A percentile compares a stretch with the other conserved stretches of the same genome.
These are phyloP conservation scores for Caenorhabditis sinica DNA, from an alignment of 2,888 invertebrate species.

Conservation along the genomic window DNA sequence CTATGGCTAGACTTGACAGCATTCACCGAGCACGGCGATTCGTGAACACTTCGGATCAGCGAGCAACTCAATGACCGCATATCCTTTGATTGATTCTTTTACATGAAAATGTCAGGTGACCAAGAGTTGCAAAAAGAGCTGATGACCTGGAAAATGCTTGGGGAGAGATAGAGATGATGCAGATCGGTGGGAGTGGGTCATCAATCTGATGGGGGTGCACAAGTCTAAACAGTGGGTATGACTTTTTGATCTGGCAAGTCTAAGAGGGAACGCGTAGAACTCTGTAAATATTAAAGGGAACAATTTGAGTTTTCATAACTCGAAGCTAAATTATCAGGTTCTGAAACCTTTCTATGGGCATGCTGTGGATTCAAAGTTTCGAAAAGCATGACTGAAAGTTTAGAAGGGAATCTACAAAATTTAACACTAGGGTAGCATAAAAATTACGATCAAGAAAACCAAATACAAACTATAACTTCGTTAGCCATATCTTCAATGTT, in stretches of 20 bases:
- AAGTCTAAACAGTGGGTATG: background rate
- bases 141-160: background rate
- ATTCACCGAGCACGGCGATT: slow-evolving; percentile 45
- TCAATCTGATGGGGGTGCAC: background rate
- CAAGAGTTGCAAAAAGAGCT: slow-evolving; percentile 7
- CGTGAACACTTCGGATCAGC: slow-evolving; percentile 32
- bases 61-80: slow-evolving; percentile 14
- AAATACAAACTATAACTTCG: too few species aligned
- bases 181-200: background rate
- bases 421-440: too few species aligned
- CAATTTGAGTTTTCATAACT: too few species aligned
- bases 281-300: too few species aligned
- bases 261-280: too few species aligned
- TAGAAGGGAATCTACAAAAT: too few species aligned
- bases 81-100: slow-evolving; percentile 30
- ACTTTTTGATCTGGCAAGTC: background rate
- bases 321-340: too few species aligned
- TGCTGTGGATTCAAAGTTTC: too few species aligned
- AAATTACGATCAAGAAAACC: too few species aligned
- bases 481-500: too few species aligned
- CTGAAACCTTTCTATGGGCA: too few species aligned
- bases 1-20: background rate
- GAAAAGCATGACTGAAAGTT: too few species aligned
- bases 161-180: background rate
- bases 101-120: slow-evolving; percentile 20